Evolutionary conservation across 1,140 invertebrate genomes (phyloP).

Genomic region (Drosophila kohkoa): DNA sequence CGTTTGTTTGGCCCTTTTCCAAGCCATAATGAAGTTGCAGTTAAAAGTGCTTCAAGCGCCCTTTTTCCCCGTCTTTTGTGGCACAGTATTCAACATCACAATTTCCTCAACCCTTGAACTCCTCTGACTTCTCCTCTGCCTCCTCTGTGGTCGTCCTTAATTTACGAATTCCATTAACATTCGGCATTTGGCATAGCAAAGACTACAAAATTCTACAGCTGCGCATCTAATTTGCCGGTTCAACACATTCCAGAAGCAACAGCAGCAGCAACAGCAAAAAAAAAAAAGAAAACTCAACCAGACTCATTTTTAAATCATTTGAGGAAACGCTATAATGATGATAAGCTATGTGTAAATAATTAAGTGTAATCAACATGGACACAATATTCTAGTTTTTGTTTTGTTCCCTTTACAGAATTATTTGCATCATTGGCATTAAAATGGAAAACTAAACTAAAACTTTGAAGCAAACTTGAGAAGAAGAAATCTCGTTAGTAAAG

Average conservation of each 20-base stretch:
- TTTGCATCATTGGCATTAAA: no score
- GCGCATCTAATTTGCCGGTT: constrained; percentile 7
- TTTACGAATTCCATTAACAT: constrained; percentile 40
- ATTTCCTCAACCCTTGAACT: background rate
- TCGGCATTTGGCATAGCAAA: constrained; percentile 7
- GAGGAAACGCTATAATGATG: background rate
- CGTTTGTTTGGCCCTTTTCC: background rate
- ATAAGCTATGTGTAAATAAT: background rate
- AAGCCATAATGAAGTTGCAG: constrained; percentile 19
- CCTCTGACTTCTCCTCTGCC: background rate
- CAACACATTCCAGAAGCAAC: background rate
- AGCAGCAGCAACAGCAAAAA: no score
- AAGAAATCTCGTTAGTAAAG: background rate
- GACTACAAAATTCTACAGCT: background rate
- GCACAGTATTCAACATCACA: background rate
- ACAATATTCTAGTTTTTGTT: no score
- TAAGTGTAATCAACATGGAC: background rate
- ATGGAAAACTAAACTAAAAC: no score
- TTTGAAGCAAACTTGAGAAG: background rate
- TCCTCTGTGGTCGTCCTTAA: constrained; percentile 23
- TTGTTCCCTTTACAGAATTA: no score
- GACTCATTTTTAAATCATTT: background rate
- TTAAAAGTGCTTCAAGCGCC: background rate
- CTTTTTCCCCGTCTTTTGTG: background rate
- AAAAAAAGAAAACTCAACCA: background rate